These are phyloP conservation scores for Aselliscus stoliczkanus DNA, from an alignment of 2,797 vertebrate genomes.

Conservation along the genomic window DNA sequence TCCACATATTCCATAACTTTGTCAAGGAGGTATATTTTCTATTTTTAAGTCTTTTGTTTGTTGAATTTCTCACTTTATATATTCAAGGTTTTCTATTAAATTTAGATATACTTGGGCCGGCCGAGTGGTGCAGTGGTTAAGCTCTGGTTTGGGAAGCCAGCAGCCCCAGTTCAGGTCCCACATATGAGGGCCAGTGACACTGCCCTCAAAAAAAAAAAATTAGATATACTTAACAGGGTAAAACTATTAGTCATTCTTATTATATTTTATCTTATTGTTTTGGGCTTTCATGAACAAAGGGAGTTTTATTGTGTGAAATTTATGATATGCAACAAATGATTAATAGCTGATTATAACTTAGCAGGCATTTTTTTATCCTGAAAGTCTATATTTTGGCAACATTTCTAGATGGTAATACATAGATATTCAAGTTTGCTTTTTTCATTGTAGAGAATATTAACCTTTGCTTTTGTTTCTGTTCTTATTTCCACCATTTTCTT, in stretches of 20 bases:
- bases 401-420: slow-evolving; percentile 14
- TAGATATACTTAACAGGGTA: background rate
- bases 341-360: background rate
- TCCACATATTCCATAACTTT: background rate
- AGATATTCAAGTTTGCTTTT: slow-evolving; percentile 46
- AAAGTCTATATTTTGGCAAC: slow-evolving; percentile 37
- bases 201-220: no score
- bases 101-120: no score
- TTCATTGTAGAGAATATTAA: slow-evolving; percentile 55
- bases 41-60: background rate
- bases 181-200: no score
- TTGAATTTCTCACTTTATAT: background rate
- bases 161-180: no score
- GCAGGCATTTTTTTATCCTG: slow-evolving; percentile 47
- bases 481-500: slow-evolving; percentile 59
- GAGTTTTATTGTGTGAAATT: background rate
- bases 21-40: background rate
- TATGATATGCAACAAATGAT: background rate
- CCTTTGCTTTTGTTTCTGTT: background rate
- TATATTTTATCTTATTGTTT: background rate
- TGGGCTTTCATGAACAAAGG: background rate
- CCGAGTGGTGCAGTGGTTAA: no score
- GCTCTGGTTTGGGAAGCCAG: no score
- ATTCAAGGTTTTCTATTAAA: background rate
- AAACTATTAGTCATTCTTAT: background rate